Conservation (phyloP, 2,113 vertebrate genomes). For the Pangasianodon gigas region DNA sequence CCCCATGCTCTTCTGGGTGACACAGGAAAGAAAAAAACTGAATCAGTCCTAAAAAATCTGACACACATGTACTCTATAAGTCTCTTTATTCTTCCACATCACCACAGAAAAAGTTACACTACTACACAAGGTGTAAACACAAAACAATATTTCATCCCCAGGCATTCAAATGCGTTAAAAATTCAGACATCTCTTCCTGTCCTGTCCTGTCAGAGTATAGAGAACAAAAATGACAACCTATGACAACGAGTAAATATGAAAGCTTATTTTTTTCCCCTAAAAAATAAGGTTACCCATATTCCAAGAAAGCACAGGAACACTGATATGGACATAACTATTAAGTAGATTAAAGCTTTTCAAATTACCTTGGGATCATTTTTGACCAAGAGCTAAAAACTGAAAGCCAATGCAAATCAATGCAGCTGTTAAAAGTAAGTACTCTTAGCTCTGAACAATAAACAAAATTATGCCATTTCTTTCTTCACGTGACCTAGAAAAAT, state of each 20-base stretch:
- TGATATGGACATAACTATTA: background rate
- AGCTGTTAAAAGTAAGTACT: background rate
- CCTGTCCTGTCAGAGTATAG: conserved; percentile 41
- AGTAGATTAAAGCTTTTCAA: background rate
- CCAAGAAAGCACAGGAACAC: background rate
- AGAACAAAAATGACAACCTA: conserved; percentile 25
- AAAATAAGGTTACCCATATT: background rate
- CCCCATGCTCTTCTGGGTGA: background rate
- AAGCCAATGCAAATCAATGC: background rate
- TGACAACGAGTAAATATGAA: conserved; percentile 32
- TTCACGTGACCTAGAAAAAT: background rate
- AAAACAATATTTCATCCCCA: conserved; percentile 50
- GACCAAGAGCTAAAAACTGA: background rate
- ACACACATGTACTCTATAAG: background rate
- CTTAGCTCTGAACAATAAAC: background rate
- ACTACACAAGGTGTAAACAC: conserved; percentile 45
- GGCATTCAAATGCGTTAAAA: conserved; percentile 39
- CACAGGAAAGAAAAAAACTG: too few species aligned
- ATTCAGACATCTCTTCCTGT: conserved; percentile 32
- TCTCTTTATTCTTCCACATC: conserved; percentile 18
- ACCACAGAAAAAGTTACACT: conserved; percentile 45
- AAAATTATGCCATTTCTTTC: background rate
- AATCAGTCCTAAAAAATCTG: background rate
- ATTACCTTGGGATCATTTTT: background rate
- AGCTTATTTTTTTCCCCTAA: background rate